Evolutionary conservation across 2,888 invertebrate species (phyloP).

Genomic region (Drosophila koepferae): DNA sequence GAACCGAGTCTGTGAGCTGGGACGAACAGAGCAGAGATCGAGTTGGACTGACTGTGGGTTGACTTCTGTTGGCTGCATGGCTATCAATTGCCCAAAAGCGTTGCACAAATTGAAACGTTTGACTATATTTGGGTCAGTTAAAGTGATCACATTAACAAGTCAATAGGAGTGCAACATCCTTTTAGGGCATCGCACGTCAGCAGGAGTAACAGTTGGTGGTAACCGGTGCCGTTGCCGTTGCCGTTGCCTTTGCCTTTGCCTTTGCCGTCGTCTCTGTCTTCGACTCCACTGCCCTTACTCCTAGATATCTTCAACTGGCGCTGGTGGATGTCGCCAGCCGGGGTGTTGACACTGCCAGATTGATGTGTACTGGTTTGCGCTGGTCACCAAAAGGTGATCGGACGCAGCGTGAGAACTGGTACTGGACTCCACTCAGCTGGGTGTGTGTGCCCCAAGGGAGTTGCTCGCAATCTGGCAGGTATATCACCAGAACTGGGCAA

Average conservation of each 20-base stretch:
- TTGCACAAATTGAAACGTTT: slow-evolving; percentile 83
- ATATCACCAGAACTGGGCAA: slow-evolving; percentile 32
- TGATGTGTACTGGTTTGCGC: slow-evolving; percentile 75
- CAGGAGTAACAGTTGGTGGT: slow-evolving; percentile 70
- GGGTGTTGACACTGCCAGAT: slow-evolving; percentile 77
- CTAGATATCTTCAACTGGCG: slow-evolving; percentile 34
- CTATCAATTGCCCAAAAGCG: slow-evolving; percentile 82
- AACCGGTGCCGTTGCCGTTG: slow-evolving; percentile 54
- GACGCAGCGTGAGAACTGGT: slow-evolving; percentile 75
- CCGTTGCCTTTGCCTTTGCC: neutral
- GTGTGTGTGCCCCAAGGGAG: slow-evolving; percentile 67
- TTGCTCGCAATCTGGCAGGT: slow-evolving; percentile 45
- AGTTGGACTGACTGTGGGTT: slow-evolving; percentile 50
- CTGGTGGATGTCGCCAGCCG: slow-evolving; percentile 49
- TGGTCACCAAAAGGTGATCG: slow-evolving; percentile 67
- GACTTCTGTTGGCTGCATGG: slow-evolving; percentile 64
- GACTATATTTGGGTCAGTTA: slow-evolving; percentile 83
- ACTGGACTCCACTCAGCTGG: slow-evolving; percentile 26
- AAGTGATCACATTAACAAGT: slow-evolving; percentile 84
- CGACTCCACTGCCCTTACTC: slow-evolving; percentile 9
- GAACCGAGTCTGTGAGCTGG: slow-evolving; percentile 11
- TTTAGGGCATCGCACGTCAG: slow-evolving; percentile 81
- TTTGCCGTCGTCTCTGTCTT: neutral
- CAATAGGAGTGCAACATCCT: slow-evolving; percentile 83
- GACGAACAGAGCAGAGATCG: neutral